Conservation (phyloP, 1,140 invertebrate species). For the Araneus ventricosus region DNA sequence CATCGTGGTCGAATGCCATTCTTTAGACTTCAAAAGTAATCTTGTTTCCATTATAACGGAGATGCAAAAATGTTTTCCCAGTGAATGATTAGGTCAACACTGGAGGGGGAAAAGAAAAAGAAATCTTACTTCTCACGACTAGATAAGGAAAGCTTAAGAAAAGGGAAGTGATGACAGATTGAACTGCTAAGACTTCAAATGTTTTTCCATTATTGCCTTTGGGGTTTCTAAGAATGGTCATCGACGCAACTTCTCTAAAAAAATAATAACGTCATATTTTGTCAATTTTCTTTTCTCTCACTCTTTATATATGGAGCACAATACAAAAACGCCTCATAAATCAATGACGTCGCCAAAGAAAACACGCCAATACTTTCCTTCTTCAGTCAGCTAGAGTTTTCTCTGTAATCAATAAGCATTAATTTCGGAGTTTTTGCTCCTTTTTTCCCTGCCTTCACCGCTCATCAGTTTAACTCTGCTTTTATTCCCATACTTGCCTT, state of each 20-base stretch:
- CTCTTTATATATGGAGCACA: neutral
- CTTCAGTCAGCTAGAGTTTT: constrained; percentile 47
- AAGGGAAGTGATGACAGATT: constrained; percentile 66
- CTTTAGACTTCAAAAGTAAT: constrained; percentile 63
- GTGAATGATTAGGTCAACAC: constrained; percentile 68
- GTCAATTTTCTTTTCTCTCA: constrained; percentile 61
- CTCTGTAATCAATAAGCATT: constrained; percentile 52
- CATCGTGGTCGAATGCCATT: constrained; percentile 40
- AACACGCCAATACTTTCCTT: constrained; percentile 30
- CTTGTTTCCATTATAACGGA: constrained; percentile 53
- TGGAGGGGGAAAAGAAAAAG: constrained; percentile 7
- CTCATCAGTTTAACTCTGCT: constrained; percentile 14
- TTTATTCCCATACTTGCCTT: neutral
- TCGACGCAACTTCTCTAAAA: constrained; percentile 58
- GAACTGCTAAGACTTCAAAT: constrained; percentile 68
- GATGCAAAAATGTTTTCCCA: constrained; percentile 62
- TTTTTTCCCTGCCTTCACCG: neutral
- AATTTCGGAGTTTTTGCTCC: neutral
- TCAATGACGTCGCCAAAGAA: constrained; percentile 54
- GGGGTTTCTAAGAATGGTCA: constrained; percentile 66
- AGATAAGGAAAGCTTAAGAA: constrained; percentile 48
- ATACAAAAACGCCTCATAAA: constrained; percentile 58
- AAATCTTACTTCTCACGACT: constrained; percentile 47
- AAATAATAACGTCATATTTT: constrained; percentile 69
- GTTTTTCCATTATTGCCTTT: constrained; percentile 70